A percentile compares a stretch with the other conserved stretches of the same genome.
Conservation (phyloP, 2,113 vertebrate species). For the Odontophorus gujanensis region DNA sequence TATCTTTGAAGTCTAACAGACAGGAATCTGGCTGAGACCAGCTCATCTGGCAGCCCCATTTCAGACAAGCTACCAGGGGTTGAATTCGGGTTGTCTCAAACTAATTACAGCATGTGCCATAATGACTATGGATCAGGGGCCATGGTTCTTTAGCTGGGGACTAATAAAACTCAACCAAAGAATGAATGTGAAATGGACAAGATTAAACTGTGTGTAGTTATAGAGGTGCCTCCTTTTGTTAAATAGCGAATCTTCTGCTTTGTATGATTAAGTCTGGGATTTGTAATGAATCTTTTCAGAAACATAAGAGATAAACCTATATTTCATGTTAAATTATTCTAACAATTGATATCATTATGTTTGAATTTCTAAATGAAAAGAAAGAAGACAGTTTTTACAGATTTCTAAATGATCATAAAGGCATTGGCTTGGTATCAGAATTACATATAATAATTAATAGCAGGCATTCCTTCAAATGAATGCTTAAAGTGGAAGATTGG, state of each 20-base stretch:
- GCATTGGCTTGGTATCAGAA: background rate
- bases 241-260: background rate
- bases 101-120: background rate
- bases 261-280: background rate
- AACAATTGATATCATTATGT: background rate
- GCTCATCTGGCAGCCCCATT: background rate
- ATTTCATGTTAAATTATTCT: background rate
- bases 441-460: background rate
- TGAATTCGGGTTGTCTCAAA: background rate
- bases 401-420: constrained; percentile 2
- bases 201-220: background rate
- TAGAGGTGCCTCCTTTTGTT: constrained; percentile 25
- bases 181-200: background rate
- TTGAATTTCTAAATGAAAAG: constrained; percentile 4
- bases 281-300: background rate
- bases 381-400: background rate
- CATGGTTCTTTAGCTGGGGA: background rate
- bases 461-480: background rate
- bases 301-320: constrained; percentile 11
- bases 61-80: background rate
- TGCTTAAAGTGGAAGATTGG: background rate
- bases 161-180: constrained; percentile 20
- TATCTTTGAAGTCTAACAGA: background rate
- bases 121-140: background rate
- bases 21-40: background rate